These are phyloP conservation scores for Heteromyza rotundicornis DNA, from an alignment of 2,888 invertebrate species.

Conservation along the genomic window DNA sequence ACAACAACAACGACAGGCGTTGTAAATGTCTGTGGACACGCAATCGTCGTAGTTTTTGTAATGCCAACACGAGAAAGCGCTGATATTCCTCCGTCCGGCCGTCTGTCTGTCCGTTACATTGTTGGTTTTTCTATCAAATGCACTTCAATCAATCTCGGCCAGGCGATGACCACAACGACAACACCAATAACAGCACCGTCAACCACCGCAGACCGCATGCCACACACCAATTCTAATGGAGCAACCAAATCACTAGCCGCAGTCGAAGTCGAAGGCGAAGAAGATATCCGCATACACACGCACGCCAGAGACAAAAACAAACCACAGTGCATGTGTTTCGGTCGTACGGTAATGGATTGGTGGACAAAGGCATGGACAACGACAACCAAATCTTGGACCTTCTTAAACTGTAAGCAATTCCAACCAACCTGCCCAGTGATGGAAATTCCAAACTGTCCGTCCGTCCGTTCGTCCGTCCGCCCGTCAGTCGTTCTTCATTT, in stretches of 20 bases:
- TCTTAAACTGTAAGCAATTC: conserved; percentile 6
- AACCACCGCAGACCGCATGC: neutral
- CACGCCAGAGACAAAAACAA: too few relatives aligned
- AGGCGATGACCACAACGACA: neutral
- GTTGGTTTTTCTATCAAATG: conserved; percentile 9
- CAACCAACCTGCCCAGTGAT: neutral
- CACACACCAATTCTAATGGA: too few relatives aligned
- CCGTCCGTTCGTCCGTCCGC: neutral
- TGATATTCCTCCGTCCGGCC: too few relatives aligned
- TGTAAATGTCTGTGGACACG: conserved; percentile 15
- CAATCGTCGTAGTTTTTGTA: conserved; percentile 1
- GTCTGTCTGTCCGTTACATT: neutral
- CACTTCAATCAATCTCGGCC: conserved; percentile 12
- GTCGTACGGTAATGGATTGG: neutral
- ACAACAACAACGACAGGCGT: conserved; percentile 14
- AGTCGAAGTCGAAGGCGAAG: too few relatives aligned
- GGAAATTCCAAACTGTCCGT: neutral
- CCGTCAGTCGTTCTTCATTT: neutral
- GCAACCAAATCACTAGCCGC: too few relatives aligned
- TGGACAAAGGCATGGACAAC: neutral
- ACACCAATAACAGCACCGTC: neutral
- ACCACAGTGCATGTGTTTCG: neutral
- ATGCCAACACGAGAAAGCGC: too few relatives aligned
- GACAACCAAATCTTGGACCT: neutral
- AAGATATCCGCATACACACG: too few relatives aligned